Evolutionary conservation across 2,888 invertebrate species (phyloP).

Genomic region (Habroteleia sp.): DNA sequence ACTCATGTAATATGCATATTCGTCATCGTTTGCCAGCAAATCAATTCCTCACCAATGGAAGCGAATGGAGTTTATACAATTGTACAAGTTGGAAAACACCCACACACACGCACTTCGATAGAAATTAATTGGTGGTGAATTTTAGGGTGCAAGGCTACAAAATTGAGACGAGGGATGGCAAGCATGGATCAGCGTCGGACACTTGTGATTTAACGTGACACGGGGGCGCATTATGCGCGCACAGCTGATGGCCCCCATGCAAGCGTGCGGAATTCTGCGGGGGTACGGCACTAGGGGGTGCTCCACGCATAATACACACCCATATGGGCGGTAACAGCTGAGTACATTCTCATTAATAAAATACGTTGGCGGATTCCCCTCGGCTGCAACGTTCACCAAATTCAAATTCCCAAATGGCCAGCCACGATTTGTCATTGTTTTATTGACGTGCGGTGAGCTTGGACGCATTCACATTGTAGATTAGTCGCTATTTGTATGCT

Average conservation of each 20-base stretch:
- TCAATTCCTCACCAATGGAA: too few relatives aligned
- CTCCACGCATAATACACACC: conserved; percentile 65
- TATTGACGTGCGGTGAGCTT: not conserved
- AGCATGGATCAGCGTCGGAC: not conserved
- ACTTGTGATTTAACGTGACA: conserved; percentile 65
- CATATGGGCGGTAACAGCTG: conserved; percentile 77
- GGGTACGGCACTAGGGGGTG: conserved; percentile 66
- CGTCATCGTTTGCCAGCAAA: too few relatives aligned
- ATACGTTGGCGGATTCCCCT: conserved; percentile 73
- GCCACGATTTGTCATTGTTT: conserved; percentile 6
- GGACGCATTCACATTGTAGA: too few relatives aligned
- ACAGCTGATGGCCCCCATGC: conserved; percentile 79
- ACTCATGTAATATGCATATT: too few relatives aligned
- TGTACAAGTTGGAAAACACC: too few relatives aligned
- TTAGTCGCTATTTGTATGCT: too few relatives aligned
- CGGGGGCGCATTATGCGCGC: conserved; percentile 65
- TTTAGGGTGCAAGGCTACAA: not conserved
- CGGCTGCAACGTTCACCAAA: conserved; percentile 2
- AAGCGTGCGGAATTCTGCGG: conserved; percentile 60
- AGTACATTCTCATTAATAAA: conserved; percentile 79
- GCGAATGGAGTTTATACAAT: too few relatives aligned
- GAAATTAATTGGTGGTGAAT: conserved; percentile 6
- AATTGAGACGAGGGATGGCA: not conserved
- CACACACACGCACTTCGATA: too few relatives aligned
- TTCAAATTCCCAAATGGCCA: conserved; percentile 18